Evolutionary conservation across 2,888 invertebrate genomes (phyloP).

Genomic region (Agrochola lychnidis): DNA sequence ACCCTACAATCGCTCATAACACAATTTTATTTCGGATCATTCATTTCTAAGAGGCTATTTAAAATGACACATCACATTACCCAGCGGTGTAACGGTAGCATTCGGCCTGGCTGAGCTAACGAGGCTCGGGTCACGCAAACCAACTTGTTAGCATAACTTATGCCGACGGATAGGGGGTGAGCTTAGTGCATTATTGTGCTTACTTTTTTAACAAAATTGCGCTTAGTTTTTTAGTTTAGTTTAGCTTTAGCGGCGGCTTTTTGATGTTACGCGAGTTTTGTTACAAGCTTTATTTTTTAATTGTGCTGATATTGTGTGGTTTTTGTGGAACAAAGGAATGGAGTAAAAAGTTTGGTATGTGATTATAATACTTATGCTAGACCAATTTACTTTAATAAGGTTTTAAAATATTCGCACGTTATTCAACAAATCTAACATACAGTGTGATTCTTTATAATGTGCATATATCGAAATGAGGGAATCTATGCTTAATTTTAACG

Average conservation of each 20-base stretch:
- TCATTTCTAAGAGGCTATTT: constrained; percentile 71
- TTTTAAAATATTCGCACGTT: background rate
- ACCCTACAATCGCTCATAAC: constrained; percentile 46
- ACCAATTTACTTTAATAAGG: constrained; percentile 23
- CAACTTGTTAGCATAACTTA: constrained; percentile 85
- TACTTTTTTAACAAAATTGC: constrained; percentile 77
- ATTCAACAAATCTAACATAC: background rate
- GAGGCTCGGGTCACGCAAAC: constrained; percentile 77
- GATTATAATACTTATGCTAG: background rate
- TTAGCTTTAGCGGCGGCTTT: constrained; percentile 50
- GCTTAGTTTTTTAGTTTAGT: constrained; percentile 71
- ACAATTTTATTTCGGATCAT: constrained; percentile 68
- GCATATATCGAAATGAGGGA: too few species aligned
- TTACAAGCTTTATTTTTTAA: constrained; percentile 21
- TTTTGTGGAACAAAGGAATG: constrained; percentile 26
- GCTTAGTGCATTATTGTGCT: constrained; percentile 81
- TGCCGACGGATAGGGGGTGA: constrained; percentile 80
- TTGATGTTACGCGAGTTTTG: constrained; percentile 55
- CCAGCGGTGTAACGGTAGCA: constrained; percentile 56
- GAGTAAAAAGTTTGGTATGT: background rate
- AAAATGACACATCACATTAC: constrained; percentile 73
- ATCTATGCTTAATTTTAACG: too few species aligned
- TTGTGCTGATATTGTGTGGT: constrained; percentile 30
- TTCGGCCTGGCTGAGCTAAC: constrained; percentile 55
- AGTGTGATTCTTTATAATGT: too few species aligned